Base-by-base conservation (phyloP, 2,797 vertebrate genomes). In the Vipera ursinii region DNA sequence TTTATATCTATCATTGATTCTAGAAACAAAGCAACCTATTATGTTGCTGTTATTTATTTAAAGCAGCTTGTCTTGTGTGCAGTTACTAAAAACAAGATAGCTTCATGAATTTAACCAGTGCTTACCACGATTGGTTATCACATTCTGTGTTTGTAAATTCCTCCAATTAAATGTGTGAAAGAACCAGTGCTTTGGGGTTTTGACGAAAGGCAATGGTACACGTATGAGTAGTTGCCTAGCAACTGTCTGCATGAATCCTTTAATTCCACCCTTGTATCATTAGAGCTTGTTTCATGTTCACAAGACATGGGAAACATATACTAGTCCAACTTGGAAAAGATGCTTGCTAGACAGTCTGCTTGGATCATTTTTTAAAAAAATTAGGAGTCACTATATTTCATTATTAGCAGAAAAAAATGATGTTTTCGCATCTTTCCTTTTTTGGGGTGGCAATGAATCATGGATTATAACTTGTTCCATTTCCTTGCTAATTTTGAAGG, bases 171-270 rank as follows among this genome's bases (percentile, higher is more conserved):
- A 86, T 90, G 92, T 92, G 92, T 92, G 88, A 92, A 90, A 90
- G 53, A 92, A 92, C 53, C 86, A 90, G 32, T 92, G 88, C 92
- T 92, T 92, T 91, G 69, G 90, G 56, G 69, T 91, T 91, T 88
- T 89, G 90, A 89, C 6, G 59, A 90, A 93, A 93, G 82, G 89
- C 69, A 63, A 51, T 65, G 88, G 89, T 88, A 88, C 32, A 85
- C 86, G 28, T 55, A 88, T 85, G 92, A 56, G 51, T 91, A 73
- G 92, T 93, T 91, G 92, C 92, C 87, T 93, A 88, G 92, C 90
- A 93, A 93, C 92, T 91, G 51, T 69, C 92, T 93, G 73, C 90
- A 65, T 93, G 92, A 88, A 88, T 86, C 91, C 88, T 92, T 59
- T 89, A 85, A 91, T 93, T 91, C 87, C 32, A 88, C 63, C 86